phyloP scores from a whole-genome alignment of 2,113 vertebrate genomes.

The Indicator indicator region DNA sequence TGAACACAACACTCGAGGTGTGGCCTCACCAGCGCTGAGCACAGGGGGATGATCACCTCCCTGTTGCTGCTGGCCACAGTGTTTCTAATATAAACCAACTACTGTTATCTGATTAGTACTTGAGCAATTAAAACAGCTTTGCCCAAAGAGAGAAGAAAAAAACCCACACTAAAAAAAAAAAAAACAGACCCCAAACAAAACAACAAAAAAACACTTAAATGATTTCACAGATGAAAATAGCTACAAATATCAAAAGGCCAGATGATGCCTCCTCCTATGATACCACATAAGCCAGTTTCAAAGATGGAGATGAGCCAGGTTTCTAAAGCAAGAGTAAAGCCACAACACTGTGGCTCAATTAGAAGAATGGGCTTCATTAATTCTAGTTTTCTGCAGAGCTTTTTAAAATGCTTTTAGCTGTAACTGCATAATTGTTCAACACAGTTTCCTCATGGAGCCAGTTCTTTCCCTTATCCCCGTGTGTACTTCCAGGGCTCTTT shows the following conservation, averaged over 20 bases:
- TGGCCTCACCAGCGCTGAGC: no score
- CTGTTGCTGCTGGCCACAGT: no score
- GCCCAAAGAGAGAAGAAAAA: neutral
- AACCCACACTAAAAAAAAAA: no score
- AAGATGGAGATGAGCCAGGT: constrained; percentile 22
- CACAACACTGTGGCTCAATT: neutral
- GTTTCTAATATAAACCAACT: neutral
- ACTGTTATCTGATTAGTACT: neutral
- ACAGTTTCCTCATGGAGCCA: neutral
- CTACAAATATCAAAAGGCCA: constrained; percentile 20
- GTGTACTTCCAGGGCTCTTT: neutral
- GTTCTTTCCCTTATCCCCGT: constrained; percentile 6
- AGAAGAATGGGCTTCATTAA: constrained; percentile 44
- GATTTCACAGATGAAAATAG: constrained; percentile 38
- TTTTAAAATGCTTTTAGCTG: neutral
- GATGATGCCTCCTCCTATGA: neutral
- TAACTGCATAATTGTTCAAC: constrained; percentile 25
- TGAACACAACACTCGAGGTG: no score
- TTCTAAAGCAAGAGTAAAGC: neutral
- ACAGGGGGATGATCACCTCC: no score
- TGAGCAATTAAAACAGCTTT: neutral
- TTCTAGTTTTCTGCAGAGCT: constrained; percentile 23
- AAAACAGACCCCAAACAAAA: no score
- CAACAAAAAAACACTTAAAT: constrained; percentile 1
- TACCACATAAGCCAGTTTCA: neutral